Percentiles rank a stretch among this genome's conserved stretches.
phyloP scores from a whole-genome alignment of 2,113 vertebrate species.

The Tapirus terrestris region DNA sequence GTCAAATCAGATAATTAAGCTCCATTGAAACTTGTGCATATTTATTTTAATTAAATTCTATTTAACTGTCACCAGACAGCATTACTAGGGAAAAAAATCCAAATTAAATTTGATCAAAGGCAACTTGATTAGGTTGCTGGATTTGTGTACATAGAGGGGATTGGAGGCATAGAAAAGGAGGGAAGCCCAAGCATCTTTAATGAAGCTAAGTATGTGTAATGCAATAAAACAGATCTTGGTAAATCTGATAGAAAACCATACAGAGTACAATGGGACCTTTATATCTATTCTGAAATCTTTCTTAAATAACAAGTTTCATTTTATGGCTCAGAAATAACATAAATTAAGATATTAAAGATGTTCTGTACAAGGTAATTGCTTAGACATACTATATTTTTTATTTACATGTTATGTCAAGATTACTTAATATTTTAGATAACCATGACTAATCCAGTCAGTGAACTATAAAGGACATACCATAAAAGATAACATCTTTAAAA shows the following conservation, averaged over 20 bases:
- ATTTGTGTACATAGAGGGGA: constrained; percentile 20
- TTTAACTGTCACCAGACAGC: constrained; percentile 67
- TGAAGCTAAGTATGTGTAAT: constrained; percentile 36
- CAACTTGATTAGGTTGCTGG: constrained; percentile 26
- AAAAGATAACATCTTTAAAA: constrained; percentile 67
- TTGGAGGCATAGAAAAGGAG: not conserved
- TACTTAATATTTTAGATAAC: constrained; percentile 51
- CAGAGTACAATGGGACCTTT: not conserved
- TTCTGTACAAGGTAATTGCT: not conserved
- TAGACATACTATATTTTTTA: constrained; percentile 38
- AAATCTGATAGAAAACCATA: constrained; percentile 54
- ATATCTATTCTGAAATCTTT: constrained; percentile 3
- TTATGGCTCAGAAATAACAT: constrained; percentile 22
- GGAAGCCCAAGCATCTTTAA: not conserved
- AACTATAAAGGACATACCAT: constrained; percentile 31
- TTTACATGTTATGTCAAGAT: not conserved
- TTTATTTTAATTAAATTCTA: constrained; percentile 74
- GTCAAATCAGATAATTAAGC: constrained; percentile 75
- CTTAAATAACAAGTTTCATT: constrained; percentile 17
- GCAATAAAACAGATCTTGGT: not conserved
- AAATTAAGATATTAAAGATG: constrained; percentile 43
- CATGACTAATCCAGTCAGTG: not conserved
- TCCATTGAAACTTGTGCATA: constrained; percentile 69
- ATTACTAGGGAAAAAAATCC: constrained; percentile 58
- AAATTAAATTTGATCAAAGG: constrained; percentile 76